Evolutionary conservation across 2,113 vertebrate species (phyloP).

Genomic region (Hemibates koningsi): DNA sequence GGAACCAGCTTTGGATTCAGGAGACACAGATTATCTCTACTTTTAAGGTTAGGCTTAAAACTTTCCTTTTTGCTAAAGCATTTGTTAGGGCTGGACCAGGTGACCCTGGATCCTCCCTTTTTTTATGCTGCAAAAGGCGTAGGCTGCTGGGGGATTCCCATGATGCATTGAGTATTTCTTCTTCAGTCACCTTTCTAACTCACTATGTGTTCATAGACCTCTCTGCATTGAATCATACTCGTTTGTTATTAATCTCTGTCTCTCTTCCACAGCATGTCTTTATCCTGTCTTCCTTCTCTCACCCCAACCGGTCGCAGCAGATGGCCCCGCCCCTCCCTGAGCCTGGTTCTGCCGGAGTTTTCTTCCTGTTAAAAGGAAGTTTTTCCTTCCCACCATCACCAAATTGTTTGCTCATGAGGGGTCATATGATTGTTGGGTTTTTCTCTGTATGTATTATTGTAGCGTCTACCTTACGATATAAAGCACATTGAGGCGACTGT

Average conservation of each 20-base stretch:
- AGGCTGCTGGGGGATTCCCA: neutral
- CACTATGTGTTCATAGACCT: neutral
- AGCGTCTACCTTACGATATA: accelerated
- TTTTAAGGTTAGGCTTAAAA: neutral
- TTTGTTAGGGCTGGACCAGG: neutral
- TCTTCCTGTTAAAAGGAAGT: neutral
- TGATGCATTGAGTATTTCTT: neutral
- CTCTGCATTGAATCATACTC: neutral
- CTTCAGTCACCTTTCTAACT: neutral
- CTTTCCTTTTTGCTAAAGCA: neutral
- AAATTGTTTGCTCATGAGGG: neutral
- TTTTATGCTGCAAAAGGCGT: accelerated
- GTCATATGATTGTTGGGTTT: neutral
- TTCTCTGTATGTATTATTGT: neutral
- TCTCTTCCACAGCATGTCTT: accelerated
- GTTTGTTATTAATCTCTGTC: accelerated
- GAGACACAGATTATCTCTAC: neutral
- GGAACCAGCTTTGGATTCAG: neutral
- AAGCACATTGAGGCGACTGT: neutral
- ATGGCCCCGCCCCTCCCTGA: neutral
- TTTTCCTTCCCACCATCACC: accelerated
- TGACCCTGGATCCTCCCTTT: neutral
- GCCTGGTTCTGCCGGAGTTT: accelerated
- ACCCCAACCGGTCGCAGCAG: accelerated
- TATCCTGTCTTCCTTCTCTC: accelerated